Evolutionary conservation across 1,140 invertebrate genomes (phyloP), one percentile per base, ranked within the genome.

Genomic region (Apolygus lucorum): DNA sequence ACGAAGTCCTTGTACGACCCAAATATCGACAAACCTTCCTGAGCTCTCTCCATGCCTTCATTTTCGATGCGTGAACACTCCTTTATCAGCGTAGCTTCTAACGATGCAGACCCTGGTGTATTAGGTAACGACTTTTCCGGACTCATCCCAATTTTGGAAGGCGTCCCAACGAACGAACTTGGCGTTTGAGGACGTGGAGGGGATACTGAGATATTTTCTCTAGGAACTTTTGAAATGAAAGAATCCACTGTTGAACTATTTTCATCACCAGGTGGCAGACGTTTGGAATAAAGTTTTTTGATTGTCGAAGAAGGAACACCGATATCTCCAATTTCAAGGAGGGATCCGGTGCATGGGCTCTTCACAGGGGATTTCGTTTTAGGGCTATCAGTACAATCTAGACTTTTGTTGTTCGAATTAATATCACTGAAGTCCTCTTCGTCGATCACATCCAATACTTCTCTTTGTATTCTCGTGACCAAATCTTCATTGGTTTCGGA

Each of bases 381-480:
- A 24, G 25, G 25, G 2, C 63, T 29, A 26, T 28, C 21, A 11
- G 21, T 22, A 28, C 25, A 25, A 21, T 62, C 59, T 4, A 11
- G 11, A 62, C 24, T 62, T 21, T 62, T 25, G 27, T 49, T 68
- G 42, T 49, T 52, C 2, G 17, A 2, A 52, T 49, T 68, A 0
- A 49, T 24, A 17, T 68, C 29, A 8, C 24, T 34, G 4, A 25
- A 22, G 29, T 62, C 54, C 29, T 70, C 69, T 17, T 71, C 70
- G 2, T 24, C 54, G 62, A 71, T 68, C 8, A 62, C 70, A 22
- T 71, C 70, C 26, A 59, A 26, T 42, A 71, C 59, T 27, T 71
- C 67, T 64, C 29, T 71, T 34, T 71, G 28, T 24, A 71, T 71
- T 52, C 54, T 52, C n/a, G 24, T 25, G 27, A 64, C 59, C 11